phyloP scores from a whole-genome alignment of 1,140 invertebrate species.

The Sarcophaga bullata region DNA sequence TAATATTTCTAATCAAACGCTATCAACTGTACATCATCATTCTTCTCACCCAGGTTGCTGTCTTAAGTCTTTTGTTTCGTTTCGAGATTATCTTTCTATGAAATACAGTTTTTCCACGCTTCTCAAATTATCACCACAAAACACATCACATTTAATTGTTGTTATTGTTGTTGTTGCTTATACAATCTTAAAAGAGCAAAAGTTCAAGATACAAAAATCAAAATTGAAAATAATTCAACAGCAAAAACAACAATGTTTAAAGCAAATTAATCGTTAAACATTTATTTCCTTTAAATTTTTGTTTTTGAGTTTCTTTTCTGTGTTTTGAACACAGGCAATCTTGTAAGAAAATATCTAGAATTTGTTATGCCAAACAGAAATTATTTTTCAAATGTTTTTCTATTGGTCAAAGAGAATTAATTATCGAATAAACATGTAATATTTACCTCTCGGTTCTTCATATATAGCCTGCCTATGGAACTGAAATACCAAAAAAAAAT shows the following conservation, averaged over 20 bases:
- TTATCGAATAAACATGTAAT: constrained; percentile 1
- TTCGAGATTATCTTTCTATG: neutral
- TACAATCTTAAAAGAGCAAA: neutral
- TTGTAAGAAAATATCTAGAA: neutral
- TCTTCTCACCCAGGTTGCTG: neutral
- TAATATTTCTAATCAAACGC: too few species aligned
- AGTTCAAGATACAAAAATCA: neutral
- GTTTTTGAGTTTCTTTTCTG: neutral
- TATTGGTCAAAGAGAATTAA: neutral
- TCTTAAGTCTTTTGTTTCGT: constrained; percentile 16
- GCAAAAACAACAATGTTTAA: neutral
- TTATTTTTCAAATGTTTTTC: neutral
- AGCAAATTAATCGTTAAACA: constrained; percentile 15
- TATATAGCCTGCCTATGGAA: neutral
- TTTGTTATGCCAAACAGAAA: constrained; percentile 1
- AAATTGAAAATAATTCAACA: too few species aligned
- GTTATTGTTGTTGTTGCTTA: neutral
- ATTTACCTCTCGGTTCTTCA: neutral
- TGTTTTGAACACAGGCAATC: neutral
- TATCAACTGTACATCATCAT: too few species aligned
- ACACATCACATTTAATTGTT: neutral
- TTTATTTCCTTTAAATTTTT: neutral
- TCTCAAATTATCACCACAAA: constrained; percentile 24
- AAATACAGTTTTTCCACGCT: constrained; percentile 8
- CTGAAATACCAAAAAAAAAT: neutral